Conservation (phyloP, 2,113 vertebrate genomes). For the Nothocercus julius region DNA sequence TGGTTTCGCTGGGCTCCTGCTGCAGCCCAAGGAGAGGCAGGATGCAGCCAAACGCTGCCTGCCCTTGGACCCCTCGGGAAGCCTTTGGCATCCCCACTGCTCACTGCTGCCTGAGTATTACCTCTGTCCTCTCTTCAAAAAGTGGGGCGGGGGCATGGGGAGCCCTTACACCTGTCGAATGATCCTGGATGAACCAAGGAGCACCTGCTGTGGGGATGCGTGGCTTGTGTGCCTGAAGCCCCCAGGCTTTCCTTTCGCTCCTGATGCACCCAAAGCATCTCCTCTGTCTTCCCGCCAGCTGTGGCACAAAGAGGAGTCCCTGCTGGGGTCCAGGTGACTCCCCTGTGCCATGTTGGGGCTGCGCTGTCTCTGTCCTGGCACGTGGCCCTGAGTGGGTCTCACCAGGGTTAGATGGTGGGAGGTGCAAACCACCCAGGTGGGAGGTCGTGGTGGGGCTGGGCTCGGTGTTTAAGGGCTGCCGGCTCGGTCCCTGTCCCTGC, state of each 20-base stretch:
- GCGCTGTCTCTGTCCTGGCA: background rate
- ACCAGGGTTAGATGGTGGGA: background rate
- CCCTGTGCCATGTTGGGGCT: background rate
- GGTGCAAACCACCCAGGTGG: background rate
- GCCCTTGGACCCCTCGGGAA: background rate
- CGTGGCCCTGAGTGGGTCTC: background rate
- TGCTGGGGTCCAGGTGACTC: background rate
- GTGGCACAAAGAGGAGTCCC: background rate
- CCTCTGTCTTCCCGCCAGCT: background rate
- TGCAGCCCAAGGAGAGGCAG: background rate
- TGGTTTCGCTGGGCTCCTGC: background rate
- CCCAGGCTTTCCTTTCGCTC: background rate
- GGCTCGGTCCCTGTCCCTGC: background rate
- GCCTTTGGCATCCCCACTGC: background rate
- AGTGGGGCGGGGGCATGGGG: accelerated
- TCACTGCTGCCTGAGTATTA: background rate
- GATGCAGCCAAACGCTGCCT: too few relatives aligned
- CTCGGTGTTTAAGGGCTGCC: background rate
- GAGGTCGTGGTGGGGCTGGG: background rate
- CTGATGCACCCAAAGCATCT: background rate
- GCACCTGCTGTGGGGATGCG: accelerated
- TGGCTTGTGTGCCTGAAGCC: too few relatives aligned
- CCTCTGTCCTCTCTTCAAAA: background rate
- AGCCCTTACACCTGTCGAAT: accelerated
- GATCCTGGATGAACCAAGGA: background rate